A percentile compares a stretch with the other conserved stretches of the same genome.
These are phyloP conservation scores for Sebastes cheni DNA, from an alignment of 2,797 vertebrate genomes.

Conservation along the genomic window DNA sequence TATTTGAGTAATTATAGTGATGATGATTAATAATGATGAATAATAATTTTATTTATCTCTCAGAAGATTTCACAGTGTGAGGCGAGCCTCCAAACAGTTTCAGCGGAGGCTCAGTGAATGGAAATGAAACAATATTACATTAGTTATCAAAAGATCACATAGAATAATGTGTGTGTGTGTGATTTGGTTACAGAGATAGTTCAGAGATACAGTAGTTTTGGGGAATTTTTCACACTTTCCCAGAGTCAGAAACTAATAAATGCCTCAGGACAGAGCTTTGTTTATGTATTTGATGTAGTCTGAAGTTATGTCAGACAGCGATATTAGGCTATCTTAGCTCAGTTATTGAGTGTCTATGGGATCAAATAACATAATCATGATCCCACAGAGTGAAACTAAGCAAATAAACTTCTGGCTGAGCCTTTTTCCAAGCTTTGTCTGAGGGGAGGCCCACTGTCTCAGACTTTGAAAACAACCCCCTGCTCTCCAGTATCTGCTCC, in stretches of 20 bases:
- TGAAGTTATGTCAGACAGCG: neutral
- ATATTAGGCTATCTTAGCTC: neutral
- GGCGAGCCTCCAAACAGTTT: too few species aligned
- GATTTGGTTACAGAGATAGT: neutral
- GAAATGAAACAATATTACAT: too few species aligned
- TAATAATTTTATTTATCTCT: neutral
- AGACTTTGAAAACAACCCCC: too few species aligned
- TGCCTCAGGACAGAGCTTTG: neutral
- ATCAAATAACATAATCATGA: neutral
- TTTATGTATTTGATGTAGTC: neutral
- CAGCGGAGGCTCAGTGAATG: too few species aligned
- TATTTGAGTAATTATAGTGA: neutral
- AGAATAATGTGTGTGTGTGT: neutral
- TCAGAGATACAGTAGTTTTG: neutral
- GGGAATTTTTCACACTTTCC: neutral
- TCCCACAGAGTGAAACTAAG: neutral
- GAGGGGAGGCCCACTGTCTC: too few species aligned
- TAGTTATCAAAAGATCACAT: too few species aligned
- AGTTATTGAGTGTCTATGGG: neutral
- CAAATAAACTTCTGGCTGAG: too few species aligned
- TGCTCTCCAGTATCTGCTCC: neutral
- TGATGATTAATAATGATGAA: too few species aligned
- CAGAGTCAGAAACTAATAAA: neutral
- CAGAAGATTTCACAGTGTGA: too few species aligned
- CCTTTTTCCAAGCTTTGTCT: too few species aligned